These are phyloP conservation scores for Sebastes reedi DNA, from an alignment of 2,797 vertebrate species.

Conservation along the genomic window DNA sequence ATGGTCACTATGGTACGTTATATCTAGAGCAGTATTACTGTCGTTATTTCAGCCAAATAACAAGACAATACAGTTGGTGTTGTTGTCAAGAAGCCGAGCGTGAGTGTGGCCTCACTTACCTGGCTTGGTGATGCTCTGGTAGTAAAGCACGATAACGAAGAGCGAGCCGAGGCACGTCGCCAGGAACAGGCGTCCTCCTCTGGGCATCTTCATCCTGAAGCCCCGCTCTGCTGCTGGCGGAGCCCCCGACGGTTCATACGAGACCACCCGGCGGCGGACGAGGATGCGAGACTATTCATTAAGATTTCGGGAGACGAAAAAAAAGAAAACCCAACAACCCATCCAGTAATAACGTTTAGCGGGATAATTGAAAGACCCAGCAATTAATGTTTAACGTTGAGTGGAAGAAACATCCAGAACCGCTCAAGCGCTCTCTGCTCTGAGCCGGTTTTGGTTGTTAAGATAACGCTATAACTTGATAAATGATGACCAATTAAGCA, in stretches of 20 bases:
- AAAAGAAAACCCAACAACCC: neutral
- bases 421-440: neutral
- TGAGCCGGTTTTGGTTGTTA: neutral
- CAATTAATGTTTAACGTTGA: neutral
- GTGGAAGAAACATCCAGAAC: neutral
- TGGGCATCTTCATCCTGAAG: constrained; percentile 84
- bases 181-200: constrained; percentile 84
- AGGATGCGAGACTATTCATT: constrained; percentile 3
- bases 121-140: constrained; percentile 85
- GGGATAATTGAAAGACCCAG: neutral
- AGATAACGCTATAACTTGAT: neutral
- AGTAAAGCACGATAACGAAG: constrained; percentile 86
- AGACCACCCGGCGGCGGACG: constrained; percentile 10
- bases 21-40: too few species aligned
- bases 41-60: neutral
- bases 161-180: constrained; percentile 87
- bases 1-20: neutral
- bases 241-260: constrained; percentile 65
- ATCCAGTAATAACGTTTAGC: neutral
- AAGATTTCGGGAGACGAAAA: neutral
- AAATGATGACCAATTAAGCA: neutral
- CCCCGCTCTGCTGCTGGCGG: constrained; percentile 50
- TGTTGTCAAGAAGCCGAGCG: neutral
- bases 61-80: too few species aligned
- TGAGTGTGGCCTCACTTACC: constrained; percentile 79